phyloP scores from a whole-genome alignment of 2,113 vertebrate genomes.

The Dicentrarchus labrax region DNA sequence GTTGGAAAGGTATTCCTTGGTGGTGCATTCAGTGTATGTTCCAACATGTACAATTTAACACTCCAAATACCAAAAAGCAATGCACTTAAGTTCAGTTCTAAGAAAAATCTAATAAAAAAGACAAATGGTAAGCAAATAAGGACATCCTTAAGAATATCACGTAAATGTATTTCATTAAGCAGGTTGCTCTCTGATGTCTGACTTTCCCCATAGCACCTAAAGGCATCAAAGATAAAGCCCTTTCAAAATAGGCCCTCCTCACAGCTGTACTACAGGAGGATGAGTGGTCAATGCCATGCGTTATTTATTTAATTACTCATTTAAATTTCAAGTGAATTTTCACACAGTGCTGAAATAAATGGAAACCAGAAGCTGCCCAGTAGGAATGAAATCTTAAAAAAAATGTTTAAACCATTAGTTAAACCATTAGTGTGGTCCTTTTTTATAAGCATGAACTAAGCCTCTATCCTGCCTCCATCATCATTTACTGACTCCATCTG shows the following conservation, averaged over 20 bases:
- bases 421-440: constrained; percentile 12
- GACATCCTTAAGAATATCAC: background rate
- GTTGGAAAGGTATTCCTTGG: no score
- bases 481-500: constrained; percentile 46
- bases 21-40: background rate
- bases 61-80: background rate
- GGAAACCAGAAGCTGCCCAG: background rate
- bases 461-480: background rate
- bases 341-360: background rate
- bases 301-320: background rate
- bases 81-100: background rate
- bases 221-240: background rate
- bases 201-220: background rate
- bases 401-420: no score
- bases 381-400: background rate
- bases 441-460: background rate
- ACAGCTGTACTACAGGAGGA: background rate
- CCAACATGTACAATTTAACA: background rate
- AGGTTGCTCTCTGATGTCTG: background rate
- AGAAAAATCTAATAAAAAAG: background rate
- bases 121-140: background rate
- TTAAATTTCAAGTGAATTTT: background rate
- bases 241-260: background rate
- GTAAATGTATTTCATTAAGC: background rate
- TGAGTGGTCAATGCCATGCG: background rate